Evolutionary conservation across 2,888 invertebrate genomes (phyloP).

Genomic region (Digitonthophagus gazella): DNA sequence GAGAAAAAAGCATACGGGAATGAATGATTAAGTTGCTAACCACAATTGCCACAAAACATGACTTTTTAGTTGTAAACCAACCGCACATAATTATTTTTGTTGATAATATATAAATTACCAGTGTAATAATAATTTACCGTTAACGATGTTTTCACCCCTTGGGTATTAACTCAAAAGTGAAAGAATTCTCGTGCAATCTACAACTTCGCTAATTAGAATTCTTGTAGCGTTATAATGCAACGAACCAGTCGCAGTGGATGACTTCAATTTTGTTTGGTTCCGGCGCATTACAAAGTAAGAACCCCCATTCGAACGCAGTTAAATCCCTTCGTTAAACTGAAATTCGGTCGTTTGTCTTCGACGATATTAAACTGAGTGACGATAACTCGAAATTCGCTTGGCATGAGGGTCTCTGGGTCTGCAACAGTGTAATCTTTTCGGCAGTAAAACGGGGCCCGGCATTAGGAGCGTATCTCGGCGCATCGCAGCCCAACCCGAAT

Average conservation of each 20-base stretch:
- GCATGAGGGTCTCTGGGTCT: not conserved
- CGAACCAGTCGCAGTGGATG: not conserved
- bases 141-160: not conserved
- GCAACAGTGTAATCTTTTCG: slow-evolving; percentile 13
- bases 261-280: not conserved
- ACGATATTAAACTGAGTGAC: not conserved
- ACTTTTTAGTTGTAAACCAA: not conserved
- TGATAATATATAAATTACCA: not conserved
- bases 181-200: not conserved
- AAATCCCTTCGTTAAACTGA: not conserved
- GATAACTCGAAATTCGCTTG: not conserved
- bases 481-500: slow-evolving; percentile 2
- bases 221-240: not conserved
- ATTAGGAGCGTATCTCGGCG: slow-evolving; percentile 8
- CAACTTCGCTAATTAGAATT: not conserved
- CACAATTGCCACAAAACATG: not conserved
- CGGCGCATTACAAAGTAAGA: not conserved
- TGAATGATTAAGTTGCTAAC: not conserved
- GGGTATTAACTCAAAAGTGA: not conserved
- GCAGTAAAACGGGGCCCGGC: slow-evolving; percentile 9
- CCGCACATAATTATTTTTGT: not conserved
- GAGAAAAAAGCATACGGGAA: not conserved
- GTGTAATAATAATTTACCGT: not conserved
- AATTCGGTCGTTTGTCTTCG: not conserved
- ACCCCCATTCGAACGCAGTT: not conserved